phyloP scores from a whole-genome alignment of 2,797 vertebrate species.

The Lepus townsendii region DNA sequence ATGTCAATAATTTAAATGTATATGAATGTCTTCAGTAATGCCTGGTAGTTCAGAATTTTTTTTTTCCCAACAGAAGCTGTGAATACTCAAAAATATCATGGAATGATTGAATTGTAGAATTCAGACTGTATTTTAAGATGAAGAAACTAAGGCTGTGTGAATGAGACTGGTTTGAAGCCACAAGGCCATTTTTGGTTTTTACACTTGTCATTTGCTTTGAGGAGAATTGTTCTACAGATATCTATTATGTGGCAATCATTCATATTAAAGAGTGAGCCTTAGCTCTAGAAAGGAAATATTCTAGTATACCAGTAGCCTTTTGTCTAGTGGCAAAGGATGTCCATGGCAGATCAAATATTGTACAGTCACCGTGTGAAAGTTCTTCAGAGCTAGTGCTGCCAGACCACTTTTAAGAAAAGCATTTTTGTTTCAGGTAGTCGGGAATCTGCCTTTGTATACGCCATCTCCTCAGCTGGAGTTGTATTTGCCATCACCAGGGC shows the following conservation, averaged over 20 bases:
- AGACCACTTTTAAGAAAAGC: constrained; percentile 44
- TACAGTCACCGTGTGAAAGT: not conserved
- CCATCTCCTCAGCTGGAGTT: constrained; percentile 97
- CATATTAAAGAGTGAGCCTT: not conserved
- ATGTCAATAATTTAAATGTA: not conserved
- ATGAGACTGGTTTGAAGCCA: not conserved
- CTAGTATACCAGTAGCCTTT: not conserved
- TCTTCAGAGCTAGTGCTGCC: not conserved
- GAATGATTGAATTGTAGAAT: not conserved
- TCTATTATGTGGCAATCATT: not conserved
- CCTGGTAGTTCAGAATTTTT: not conserved
- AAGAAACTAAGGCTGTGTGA: not conserved
- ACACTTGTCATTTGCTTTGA: not conserved
- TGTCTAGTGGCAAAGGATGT: not conserved
- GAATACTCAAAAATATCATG: not conserved
- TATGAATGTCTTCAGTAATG: not conserved
- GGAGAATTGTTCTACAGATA: not conserved
- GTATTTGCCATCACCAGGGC: constrained; percentile 96
- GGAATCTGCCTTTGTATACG: constrained; percentile 97
- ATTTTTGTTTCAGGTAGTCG: constrained; percentile 93
- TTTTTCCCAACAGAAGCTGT: not conserved
- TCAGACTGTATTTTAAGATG: not conserved
- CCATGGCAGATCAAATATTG: not conserved
- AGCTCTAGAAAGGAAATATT: constrained; percentile 23
- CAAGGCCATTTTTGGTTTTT: not conserved